Evolutionary conservation across 2,113 vertebrate species (phyloP).

Genomic region (Mirza zaza): DNA sequence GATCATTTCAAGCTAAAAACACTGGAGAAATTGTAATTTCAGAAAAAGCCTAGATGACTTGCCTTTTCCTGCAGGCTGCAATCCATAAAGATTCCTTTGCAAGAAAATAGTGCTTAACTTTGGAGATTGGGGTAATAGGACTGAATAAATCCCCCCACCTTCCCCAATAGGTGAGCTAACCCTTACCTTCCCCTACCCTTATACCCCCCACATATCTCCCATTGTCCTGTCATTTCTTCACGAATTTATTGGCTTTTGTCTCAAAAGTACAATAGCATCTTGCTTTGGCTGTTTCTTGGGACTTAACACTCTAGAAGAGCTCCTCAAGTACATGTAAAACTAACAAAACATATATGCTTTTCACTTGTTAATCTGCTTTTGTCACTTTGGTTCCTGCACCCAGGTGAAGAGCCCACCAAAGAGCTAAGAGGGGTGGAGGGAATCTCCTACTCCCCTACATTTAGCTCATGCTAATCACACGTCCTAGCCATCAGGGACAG

Average conservation of each 20-base stretch:
- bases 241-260: not conserved
- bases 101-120: not conserved
- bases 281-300: not conserved
- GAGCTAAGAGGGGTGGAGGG: not conserved
- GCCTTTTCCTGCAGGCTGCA: not conserved
- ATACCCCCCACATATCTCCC: not conserved
- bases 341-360: not conserved
- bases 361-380: not conserved
- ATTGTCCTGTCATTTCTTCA: not conserved
- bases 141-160: not conserved
- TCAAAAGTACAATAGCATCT: not conserved
- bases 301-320: not conserved
- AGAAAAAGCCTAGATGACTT: not conserved
- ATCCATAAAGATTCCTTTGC: not conserved
- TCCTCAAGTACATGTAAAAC: not conserved
- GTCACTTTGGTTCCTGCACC: not conserved
- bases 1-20: not conserved
- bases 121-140: not conserved
- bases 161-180: too few species aligned
- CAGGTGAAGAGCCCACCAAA: not conserved
- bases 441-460: not conserved
- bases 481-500: not conserved
- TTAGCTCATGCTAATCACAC: not conserved
- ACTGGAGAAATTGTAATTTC: not conserved
- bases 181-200: not conserved